These are phyloP conservation scores for Buteo buteo DNA, from an alignment of 2,113 vertebrate genomes.

Conservation along the genomic window DNA sequence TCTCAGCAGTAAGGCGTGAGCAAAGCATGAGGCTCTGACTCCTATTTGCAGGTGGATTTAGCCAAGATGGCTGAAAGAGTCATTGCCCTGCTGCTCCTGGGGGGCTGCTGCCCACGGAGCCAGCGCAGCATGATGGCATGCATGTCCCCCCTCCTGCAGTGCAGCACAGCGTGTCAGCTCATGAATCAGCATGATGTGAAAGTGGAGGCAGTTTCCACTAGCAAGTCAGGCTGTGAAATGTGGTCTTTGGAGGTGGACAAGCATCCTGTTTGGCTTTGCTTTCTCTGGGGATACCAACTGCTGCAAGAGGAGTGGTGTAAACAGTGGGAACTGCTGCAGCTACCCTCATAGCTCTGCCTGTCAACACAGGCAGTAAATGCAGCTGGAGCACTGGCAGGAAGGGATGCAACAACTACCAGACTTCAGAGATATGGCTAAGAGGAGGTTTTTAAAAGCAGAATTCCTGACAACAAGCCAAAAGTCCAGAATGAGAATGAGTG, in stretches of 20 bases:
- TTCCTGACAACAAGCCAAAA: not conserved
- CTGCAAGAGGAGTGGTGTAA: not conserved
- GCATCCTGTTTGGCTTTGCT: not conserved
- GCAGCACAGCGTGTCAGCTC: accelerated
- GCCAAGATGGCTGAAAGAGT: not conserved
- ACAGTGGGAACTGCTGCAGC: not conserved
- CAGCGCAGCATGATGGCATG: accelerated
- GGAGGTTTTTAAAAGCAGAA: not conserved
- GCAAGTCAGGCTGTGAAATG: not conserved
- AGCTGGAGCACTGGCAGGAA: not conserved
- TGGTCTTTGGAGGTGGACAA: not conserved
- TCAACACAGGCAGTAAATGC: not conserved
- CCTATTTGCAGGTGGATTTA: not conserved
- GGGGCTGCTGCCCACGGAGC: not conserved
- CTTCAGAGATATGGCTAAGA: not conserved
- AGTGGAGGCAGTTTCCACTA: not conserved
- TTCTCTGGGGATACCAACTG: not conserved
- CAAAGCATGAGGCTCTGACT: not conserved
- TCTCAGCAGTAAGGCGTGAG: not conserved
- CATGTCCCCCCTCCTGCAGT: accelerated
- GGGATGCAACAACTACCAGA: not conserved
- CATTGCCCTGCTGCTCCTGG: not conserved
- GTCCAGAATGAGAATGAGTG: not conserved
- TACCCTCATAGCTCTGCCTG: not conserved
- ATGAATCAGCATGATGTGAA: accelerated